These are phyloP conservation scores for Meliscaeva auricollis DNA, from an alignment of 2,888 invertebrate genomes.

Conservation along the genomic window DNA sequence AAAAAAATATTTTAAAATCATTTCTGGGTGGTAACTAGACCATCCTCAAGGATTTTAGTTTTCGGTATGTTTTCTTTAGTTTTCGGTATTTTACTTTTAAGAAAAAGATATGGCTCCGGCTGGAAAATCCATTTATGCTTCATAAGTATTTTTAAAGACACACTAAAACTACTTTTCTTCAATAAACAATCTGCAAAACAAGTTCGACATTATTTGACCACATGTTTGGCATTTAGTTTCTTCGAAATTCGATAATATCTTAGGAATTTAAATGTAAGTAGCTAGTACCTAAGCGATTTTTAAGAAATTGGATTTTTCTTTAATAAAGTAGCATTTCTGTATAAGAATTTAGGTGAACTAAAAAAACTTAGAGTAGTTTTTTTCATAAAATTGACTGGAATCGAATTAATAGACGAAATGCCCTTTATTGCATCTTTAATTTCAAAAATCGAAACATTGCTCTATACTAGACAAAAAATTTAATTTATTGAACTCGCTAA, in stretches of 20 bases:
- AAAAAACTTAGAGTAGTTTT: too few species aligned
- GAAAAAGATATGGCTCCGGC: constrained; percentile 40
- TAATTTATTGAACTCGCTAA: too few species aligned
- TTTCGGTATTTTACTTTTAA: background rate
- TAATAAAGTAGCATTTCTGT: too few species aligned
- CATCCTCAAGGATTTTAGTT: constrained; percentile 29
- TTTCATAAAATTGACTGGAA: too few species aligned
- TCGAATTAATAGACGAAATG: too few species aligned
- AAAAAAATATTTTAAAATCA: constrained; percentile 60
- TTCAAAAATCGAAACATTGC: too few species aligned
- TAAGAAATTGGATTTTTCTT: constrained; percentile 18
- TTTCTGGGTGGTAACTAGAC: constrained; percentile 70
- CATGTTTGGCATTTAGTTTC: constrained; percentile 63
- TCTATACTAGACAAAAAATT: too few species aligned
- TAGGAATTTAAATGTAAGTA: constrained; percentile 10
- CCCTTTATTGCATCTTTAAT: too few species aligned
- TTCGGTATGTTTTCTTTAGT: background rate
- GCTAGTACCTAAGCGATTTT: too few species aligned
- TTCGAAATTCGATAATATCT: constrained; percentile 20
- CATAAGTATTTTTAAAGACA: background rate
- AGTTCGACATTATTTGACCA: constrained; percentile 25
- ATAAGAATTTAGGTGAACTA: too few species aligned
- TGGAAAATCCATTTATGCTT: constrained; percentile 64
- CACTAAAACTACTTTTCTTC: background rate
- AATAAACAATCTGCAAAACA: constrained; percentile 20